These are phyloP conservation scores for Amazona vittata DNA, from an alignment of 2,113 vertebrate species.

Conservation along the genomic window DNA sequence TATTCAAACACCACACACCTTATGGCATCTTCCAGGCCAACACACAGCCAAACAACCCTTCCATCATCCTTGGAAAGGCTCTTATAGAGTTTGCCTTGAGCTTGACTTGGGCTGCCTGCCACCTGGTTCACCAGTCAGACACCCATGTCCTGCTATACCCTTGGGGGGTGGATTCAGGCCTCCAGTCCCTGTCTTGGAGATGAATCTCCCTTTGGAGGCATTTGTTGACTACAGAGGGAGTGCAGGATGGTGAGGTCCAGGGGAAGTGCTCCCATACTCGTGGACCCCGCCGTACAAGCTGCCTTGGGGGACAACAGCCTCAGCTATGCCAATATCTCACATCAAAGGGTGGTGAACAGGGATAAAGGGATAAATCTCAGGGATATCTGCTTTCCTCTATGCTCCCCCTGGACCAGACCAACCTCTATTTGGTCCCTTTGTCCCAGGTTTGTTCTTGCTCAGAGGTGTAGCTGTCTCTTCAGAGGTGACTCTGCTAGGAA, in stretches of 20 bases:
- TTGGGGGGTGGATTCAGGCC: neutral
- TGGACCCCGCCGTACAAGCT: rapidly evolving
- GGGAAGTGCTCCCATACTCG: neutral
- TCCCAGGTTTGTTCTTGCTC: neutral
- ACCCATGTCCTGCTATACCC: neutral
- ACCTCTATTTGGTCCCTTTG: neutral
- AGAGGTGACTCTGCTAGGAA: neutral
- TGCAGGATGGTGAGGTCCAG: neutral
- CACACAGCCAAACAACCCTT: rapidly evolving
- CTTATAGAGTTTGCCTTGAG: neutral
- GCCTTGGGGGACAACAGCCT: neutral
- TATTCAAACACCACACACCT: neutral
- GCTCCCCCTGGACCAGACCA: neutral
- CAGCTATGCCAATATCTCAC: neutral
- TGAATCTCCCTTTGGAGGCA: neutral
- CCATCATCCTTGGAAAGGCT: neutral
- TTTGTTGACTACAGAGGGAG: neutral
- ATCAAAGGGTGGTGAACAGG: neutral
- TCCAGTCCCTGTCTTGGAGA: neutral
- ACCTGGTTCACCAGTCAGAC: neutral
- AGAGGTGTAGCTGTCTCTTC: neutral
- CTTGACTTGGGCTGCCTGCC: neutral
- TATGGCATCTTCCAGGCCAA: neutral
- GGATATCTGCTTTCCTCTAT: neutral
- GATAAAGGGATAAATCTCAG: neutral